Base-by-base conservation (phyloP, 2,888 invertebrate species). In the Ichneumoninae sp. region DNA sequence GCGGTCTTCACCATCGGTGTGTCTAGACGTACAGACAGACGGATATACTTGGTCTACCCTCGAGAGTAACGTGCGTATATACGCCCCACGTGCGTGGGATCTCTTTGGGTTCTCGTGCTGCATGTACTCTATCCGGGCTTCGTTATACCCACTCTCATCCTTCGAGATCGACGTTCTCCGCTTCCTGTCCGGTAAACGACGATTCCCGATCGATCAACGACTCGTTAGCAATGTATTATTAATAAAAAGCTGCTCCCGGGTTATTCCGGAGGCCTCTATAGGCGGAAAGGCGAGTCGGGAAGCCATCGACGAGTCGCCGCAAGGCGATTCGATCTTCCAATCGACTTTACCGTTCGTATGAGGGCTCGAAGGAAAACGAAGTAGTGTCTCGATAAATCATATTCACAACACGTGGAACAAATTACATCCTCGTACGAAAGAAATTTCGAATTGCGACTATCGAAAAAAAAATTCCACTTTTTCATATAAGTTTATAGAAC, bases 191-290 rank as follows among this genome's bases (percentile, higher is more conserved):
- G 71, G 57, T 40, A 36, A 71, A 83, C 36, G 66, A 83, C 84
- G n/a, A 68, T 69, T 74, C 65, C 30, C 81, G 78, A 84, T 84
- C 81, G 74, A 84, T 84, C 84, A 84, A 80, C 78, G 81, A 84
- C 81, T 84, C 84, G 69, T 81, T 83, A 83, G 80, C 77, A 81
- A 72, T 77, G 77, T 54, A 77, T 84, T 84, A 84, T 77, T 77
- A 80, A 80, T 76, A 83, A 76, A 80, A 80, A 72, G 2, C 19
- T 19, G 7, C 7, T 5, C 44, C 3, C 33, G 57, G 44, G 30
- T 26, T 40, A 82, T 57, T 47, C 50, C 13, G 57, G 70, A 16
- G 19, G 10, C n/a, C n/a, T 57, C 13, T 33, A 66, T 6, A 33
- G 33, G 36, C 50, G 62, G 60, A 75, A 80, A 75, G 68, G 50